Percentiles rank a stretch among this genome's conserved stretches.
Evolutionary conservation across 2,113 vertebrate species (phyloP).

Genomic region (Tauraco erythrolophus): DNA sequence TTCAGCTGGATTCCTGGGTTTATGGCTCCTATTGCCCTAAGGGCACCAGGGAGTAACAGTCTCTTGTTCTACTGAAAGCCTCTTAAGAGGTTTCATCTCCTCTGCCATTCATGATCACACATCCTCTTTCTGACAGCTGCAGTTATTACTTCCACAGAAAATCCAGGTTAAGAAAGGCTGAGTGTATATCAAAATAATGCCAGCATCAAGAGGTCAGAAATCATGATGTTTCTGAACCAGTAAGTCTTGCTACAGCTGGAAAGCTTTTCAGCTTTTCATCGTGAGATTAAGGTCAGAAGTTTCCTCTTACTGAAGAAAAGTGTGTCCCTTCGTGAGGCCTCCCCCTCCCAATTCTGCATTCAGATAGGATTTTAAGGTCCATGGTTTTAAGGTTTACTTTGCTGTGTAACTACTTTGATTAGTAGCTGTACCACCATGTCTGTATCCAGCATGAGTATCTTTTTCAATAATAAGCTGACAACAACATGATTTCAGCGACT

Average conservation of each 20-base stretch:
- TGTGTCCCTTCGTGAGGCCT: accelerated
- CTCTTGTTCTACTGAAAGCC: not conserved
- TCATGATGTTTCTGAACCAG: not conserved
- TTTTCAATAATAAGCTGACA: not conserved
- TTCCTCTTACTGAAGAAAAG: not conserved
- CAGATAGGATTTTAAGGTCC: not conserved
- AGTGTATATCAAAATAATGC: not conserved
- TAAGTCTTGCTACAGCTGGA: not conserved
- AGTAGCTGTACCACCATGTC: not conserved
- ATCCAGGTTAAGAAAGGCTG: constrained; percentile 18
- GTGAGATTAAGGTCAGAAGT: not conserved
- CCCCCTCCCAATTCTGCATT: not conserved
- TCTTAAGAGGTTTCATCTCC: not conserved
- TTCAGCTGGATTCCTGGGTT: not conserved
- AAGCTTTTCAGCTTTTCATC: not conserved
- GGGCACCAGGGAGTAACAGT: not conserved
- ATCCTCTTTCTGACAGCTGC: not conserved
- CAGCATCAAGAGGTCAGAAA: not conserved
- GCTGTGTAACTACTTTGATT: not conserved
- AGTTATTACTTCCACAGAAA: not conserved
- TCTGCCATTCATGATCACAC: not conserved
- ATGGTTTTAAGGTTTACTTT: not conserved
- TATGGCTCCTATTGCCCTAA: not conserved
- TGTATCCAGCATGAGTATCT: not conserved
- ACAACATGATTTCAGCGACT: not conserved